Evolutionary conservation across 2,797 vertebrate genomes (phyloP), one percentile per base, ranked within the genome.

Genomic region (Psittacula derbiana): DNA sequence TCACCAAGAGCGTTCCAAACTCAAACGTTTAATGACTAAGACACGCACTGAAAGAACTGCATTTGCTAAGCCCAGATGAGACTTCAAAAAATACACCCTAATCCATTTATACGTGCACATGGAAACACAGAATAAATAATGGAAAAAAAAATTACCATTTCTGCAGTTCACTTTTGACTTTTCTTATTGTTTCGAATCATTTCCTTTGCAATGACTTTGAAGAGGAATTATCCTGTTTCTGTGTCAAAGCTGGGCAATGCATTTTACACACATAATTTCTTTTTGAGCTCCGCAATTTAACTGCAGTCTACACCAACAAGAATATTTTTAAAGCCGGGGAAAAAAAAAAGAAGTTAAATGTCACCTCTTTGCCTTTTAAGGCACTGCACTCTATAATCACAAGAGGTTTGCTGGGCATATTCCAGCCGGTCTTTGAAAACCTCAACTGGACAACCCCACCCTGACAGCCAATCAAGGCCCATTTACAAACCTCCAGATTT

Each of bases 111-210:
- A 88, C 73, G 25, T 40, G 70, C 33, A 71, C 31, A 64, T 4
- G 19, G 57, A 85, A 93, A 87, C 7, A 79, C 11, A 71, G 25
- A 95, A 80, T 82, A 85, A 94, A 95, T 85, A 95, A 93, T 58
- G n/a, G 79, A 90, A 72, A 49, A 65, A 89, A 79, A 46, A 61
- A 8, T 0, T 0, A 14, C 9, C 1, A 27, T 41, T 79, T 75
- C 72, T 66, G 40, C 38, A 69, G 44, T 36, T 92, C 16, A 74
- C 19, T 67, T 67, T 81, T 72, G 46, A 79, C 41, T 67, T 87
- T 84, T 88, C 46, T 52, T 74, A 47, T 79, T 80, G 55, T 58
- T 94, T 86, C 19, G 50, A 75, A 89, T 62, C 4, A 80, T 71
- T 55, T 82, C 53, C 30, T 83, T 61, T 67, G 58, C 82, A 83